Evolutionary conservation across 2,113 vertebrate species (phyloP), one percentile per base, ranked within the genome.

Genomic region (Hypomesus transpacificus): DNA sequence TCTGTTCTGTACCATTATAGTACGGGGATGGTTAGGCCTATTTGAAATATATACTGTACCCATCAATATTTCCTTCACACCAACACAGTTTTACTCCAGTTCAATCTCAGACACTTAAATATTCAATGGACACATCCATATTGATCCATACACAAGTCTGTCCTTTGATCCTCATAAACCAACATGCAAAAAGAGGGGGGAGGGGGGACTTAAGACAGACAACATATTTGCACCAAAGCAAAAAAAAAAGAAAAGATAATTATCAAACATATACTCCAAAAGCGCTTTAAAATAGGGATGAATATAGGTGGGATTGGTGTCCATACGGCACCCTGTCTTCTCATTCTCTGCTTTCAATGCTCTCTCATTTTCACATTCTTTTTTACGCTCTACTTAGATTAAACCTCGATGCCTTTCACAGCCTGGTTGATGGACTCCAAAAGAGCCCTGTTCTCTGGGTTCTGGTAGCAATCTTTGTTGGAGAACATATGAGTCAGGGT

Each of bases 351-450:
- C 77, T 61, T 68, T 63, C 70, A 56, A 66, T 17, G 21, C 60
- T 77, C 53, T 62, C 61, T 73, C 53, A 66, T 57, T 46, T 54
- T n/a, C 54, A 52, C n/a, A 26, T 67, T 53, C 31, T 50, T 1
- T 79, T 71, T 46, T 63, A 3, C 0, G 0, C 0, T 56, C 61
- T 3, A 77, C 51, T 51, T 64, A 26, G 34, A 73, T 91, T 95
- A 98, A 82, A 98, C 97, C 85, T 98, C 95, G 69, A 99, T 99
- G 85, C 97, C 97, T 87, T 97, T 95, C 82, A 99, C 95, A 0
- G 97, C 97, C 90, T 98, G 96, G 87, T 97, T 97, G 91, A 99
- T 98, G 89, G 93, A 97, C 86, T 99, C 97, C 66, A 99, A 92
- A 79, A 99, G 94, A 71, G 94, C 96, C 79, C 95, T 95, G 92